Base-by-base conservation (phyloP, 1,140 invertebrate genomes). In the Oscheius sp. region DNA sequence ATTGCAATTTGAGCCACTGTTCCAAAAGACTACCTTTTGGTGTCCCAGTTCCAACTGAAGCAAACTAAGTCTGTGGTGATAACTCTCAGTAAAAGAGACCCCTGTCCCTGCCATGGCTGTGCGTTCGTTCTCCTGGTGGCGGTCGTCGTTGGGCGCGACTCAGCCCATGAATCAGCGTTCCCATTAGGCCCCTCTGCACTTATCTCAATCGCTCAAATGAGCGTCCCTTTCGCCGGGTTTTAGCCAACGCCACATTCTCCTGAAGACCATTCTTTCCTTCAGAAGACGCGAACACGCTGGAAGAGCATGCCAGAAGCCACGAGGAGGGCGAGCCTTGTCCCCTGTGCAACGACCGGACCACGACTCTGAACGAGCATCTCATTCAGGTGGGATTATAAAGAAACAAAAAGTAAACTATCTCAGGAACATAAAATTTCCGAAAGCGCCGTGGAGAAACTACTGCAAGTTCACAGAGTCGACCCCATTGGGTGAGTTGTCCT, bases 361-460 rank as follows among this genome's bases (percentile, higher is more conserved):
- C 3, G 15, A 58, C 63, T 29, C 35, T 71, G 10, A 58, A 36
- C 10, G 58, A 71, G 7, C 71, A 73, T 31, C 71, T 73, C 15
- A 15, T 73, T 26, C 65, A 73, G 55, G 55, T 59, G 15, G 42
- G 23, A 18, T 45, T 45, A 18, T 45, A 18, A 15, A 0, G 18
- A 45, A 0, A 15, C 23, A 45, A 23, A 45, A 45, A 45, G n/a
- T 73, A 18, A 66, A 62, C 7, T 23, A 13, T n/a, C 74, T 77
- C 1, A 77, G 42, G 78, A 75, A 13, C 78, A 79, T 52, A 77
- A 77, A 18, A 79, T 79, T 45, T 68, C 68, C 28, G 69, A 79
- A 31, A 67, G 70, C 28, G 77, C 75, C 23, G 76, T 69, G 3
- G 65, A 77, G 38, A 76, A 71, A 49, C 63, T 77, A 32, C 61